Evolutionary conservation across 1,140 invertebrate species (phyloP).

Genomic region (Caenorhabditis tropicalis): DNA sequence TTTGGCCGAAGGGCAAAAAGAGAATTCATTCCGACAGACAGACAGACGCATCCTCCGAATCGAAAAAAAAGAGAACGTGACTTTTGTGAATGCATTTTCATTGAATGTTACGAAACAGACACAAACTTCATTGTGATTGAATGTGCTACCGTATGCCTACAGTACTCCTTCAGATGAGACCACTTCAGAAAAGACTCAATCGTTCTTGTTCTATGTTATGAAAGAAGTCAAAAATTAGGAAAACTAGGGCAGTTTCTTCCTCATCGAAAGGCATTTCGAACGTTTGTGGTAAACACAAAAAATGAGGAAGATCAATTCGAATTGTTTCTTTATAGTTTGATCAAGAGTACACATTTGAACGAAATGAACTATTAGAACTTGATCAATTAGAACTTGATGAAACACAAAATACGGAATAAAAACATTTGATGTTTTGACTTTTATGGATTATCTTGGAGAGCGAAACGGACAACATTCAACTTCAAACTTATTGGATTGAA

Average conservation of each 20-base stretch:
- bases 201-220: neutral
- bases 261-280: neutral
- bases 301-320: neutral
- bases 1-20: neutral
- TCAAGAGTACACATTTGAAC: neutral
- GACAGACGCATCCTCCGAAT: neutral
- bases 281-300: neutral
- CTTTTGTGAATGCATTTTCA: neutral
- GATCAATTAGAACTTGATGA: no score
- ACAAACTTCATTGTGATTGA: constrained; percentile 1
- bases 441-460: no score
- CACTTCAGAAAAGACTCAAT: neutral
- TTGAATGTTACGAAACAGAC: neutral
- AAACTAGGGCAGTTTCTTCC: neutral
- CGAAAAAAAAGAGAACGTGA: neutral
- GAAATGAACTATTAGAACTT: neutral
- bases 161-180: neutral
- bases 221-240: neutral
- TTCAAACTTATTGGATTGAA: no score
- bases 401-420: no score
- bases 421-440: no score
- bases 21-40: neutral
- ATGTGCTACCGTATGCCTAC: neutral
- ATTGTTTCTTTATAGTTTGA: neutral
- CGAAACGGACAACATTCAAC: no score